Base-by-base conservation (phyloP, 2,888 invertebrate genomes). In the Tachina fera region DNA sequence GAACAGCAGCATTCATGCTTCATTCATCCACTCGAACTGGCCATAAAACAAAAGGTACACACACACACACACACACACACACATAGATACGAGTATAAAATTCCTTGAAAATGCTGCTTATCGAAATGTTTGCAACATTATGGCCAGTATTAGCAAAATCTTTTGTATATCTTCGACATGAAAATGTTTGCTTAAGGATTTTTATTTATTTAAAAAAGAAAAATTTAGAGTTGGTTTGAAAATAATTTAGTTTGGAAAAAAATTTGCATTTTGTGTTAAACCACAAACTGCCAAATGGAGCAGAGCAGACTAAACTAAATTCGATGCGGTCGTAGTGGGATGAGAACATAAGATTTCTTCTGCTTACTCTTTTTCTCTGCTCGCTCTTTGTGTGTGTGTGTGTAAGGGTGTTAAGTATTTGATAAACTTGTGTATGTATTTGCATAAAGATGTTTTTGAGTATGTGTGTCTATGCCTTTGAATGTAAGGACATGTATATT, bases 301-400 rank as follows among this genome's bases (percentile, higher is more conserved):
- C 71, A 79, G 78, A 78, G 45, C 71, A 79, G 78, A 78, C 39
- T 71, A 53, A 63, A 72, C 53, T 72, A 72, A 79, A 79, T 79
- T 79, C 71, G 56, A 71, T 71, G 71, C 79, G 56, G 53, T 65
- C 39, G 51, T 9, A 47, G 63, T 63, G 16, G 19, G 11, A 39
- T 47, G 56, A 53, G 49, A 49, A 41, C 41, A 10, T 45, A 10
- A 22, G 41, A 0, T 19, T 1, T 10, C 1, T 16, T 43, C 19
- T 1, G 6, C 31, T 31, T 31, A 5, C 31, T 31, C 31, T 31
- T 31, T 6, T 31, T 31, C 31, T 6, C 6, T 31, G 0, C 5
- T 6, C 31, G 10, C 1, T 67, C 43, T 67, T 16, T 58, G 49
- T 19, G 39, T 22, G 14, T 22, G 0, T 58, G 53, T 14, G 9